phyloP scores from a whole-genome alignment of 35 echinoderm and acorn worm species.

The Eucidaris tribuloides region DNA sequence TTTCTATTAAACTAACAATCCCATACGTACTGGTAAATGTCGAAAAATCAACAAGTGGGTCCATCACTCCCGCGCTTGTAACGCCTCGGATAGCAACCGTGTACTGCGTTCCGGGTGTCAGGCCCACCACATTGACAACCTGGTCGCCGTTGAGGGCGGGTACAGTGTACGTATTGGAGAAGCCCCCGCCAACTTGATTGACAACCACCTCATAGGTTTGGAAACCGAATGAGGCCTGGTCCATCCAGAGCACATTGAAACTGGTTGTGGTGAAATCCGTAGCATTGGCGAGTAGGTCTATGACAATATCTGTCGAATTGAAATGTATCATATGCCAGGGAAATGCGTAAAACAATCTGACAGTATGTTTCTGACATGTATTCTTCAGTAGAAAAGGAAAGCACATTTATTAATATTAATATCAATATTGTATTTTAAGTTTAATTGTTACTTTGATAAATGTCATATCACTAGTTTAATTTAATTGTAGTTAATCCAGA shows the following conservation, averaged over 20 bases:
- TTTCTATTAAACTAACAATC: too few species aligned
- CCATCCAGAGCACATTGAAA: background rate
- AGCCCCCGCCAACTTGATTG: background rate
- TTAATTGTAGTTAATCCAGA: too few species aligned
- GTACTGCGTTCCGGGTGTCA: slow-evolving; percentile 1
- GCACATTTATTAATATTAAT: too few species aligned
- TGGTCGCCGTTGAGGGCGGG: background rate
- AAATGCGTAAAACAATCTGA: too few species aligned
- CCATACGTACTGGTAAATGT: too few species aligned
- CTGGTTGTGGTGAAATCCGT: background rate
- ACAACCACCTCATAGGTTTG: background rate
- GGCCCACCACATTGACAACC: background rate
- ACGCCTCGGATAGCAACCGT: background rate
- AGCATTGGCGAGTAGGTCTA: background rate
- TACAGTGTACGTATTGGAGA: background rate
- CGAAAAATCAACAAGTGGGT: too few species aligned
- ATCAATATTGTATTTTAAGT: too few species aligned
- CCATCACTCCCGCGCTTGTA: background rate
- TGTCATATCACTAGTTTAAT: too few species aligned
- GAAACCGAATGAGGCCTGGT: background rate
- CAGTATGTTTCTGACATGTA: too few species aligned
- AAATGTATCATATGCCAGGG: too few species aligned
- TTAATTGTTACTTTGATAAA: too few species aligned
- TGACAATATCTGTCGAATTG: background rate
- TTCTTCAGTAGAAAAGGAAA: too few species aligned